These are phyloP conservation scores for Sebastes nivosus DNA, from an alignment of 2,797 vertebrate genomes.

Conservation along the genomic window DNA sequence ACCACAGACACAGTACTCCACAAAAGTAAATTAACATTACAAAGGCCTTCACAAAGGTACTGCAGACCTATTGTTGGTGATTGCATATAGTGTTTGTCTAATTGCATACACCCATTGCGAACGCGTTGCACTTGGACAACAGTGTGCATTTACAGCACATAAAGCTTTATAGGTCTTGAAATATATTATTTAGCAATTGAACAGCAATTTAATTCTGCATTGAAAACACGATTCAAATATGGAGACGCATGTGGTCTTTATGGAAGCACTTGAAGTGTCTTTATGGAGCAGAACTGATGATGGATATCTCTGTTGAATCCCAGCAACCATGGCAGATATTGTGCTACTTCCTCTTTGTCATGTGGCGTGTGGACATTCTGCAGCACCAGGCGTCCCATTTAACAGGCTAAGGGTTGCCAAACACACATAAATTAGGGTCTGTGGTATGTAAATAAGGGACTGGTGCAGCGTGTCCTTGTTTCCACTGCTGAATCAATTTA, in stretches of 20 bases:
- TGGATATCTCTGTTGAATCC: not conserved
- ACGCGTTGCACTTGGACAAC: not conserved
- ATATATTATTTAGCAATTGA: not conserved
- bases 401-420: slow-evolving; percentile 31
- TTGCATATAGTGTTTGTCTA: not conserved
- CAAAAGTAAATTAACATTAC: not conserved
- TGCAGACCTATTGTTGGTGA: not conserved
- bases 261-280: not conserved
- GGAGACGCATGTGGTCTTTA: not conserved
- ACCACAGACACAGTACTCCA: not conserved
- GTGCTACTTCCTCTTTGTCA: not conserved
- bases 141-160: not conserved
- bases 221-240: not conserved
- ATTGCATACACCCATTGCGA: not conserved
- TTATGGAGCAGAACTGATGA: not conserved
- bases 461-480: slow-evolving; percentile 51
- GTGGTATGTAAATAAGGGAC: slow-evolving; percentile 49
- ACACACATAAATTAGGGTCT: slow-evolving; percentile 28
- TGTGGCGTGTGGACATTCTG: not conserved
- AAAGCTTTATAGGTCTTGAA: not conserved
- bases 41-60: not conserved
- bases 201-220: not conserved
- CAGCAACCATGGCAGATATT: not conserved
- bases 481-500: slow-evolving; percentile 58
- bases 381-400: not conserved